Conservation (phyloP, 2,113 vertebrate genomes). For the Nothocercus julius region DNA sequence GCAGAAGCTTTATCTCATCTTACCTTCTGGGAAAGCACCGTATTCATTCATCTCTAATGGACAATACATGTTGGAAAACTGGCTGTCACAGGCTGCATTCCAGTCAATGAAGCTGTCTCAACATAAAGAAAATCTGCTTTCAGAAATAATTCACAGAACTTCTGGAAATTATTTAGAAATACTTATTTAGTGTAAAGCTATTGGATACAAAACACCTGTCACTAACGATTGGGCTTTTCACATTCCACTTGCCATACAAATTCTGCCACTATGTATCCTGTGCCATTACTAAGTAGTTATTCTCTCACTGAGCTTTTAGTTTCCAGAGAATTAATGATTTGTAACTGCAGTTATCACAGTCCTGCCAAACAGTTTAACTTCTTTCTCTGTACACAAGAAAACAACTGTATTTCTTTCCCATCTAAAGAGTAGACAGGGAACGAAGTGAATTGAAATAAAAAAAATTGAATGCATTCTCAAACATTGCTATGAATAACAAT, state of each 20-base stretch:
- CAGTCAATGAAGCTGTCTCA: constrained; percentile 78
- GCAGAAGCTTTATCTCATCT: neutral
- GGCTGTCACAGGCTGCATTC: constrained; percentile 79
- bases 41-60: constrained; percentile 80
- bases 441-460: neutral
- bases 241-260: neutral
- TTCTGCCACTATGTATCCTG: neutral
- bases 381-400: neutral
- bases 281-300: neutral
- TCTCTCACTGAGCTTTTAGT: neutral
- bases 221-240: neutral
- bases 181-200: neutral
- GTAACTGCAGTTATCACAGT: neutral
- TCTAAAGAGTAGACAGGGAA: neutral
- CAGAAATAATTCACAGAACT: neutral
- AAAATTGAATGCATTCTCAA: neutral
- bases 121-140: constrained; percentile 12
- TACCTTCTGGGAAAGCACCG: constrained; percentile 81
- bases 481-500: neutral
- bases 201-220: neutral
- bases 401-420: neutral
- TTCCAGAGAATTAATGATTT: neutral
- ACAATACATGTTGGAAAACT: constrained; percentile 79
- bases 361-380: neutral
- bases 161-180: neutral